Evolutionary conservation across 2,888 invertebrate species (phyloP).

Genomic region (Fissipunctia ypsillon): DNA sequence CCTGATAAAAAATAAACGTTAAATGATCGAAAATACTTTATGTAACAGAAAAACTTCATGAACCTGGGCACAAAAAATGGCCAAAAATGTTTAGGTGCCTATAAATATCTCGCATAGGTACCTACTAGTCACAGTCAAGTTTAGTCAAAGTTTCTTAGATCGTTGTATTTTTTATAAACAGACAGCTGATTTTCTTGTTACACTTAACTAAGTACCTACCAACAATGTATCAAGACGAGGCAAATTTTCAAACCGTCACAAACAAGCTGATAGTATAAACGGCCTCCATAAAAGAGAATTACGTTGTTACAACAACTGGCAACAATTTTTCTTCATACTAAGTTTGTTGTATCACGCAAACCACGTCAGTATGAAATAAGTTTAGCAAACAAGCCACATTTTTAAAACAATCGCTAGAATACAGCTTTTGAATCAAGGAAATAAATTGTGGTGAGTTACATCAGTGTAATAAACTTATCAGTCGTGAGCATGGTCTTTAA

Average conservation of each 20-base stretch:
- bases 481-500: constrained; percentile 20
- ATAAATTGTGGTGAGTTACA: constrained; percentile 42
- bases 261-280: constrained; percentile 75
- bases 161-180: constrained; percentile 31
- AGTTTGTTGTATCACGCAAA: constrained; percentile 76
- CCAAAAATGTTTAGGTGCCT: constrained; percentile 3
- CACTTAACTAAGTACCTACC: constrained; percentile 51
- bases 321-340: constrained; percentile 78
- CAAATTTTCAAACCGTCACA: constrained; percentile 75
- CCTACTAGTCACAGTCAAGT: constrained; percentile 19
- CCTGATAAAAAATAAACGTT: constrained; percentile 8
- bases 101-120: constrained; percentile 1
- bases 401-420: constrained; percentile 41
- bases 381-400: constrained; percentile 52
- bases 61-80: constrained; percentile 13
- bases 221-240: constrained; percentile 70
- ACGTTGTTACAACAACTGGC: constrained; percentile 79
- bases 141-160: constrained; percentile 22
- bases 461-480: constrained; percentile 38
- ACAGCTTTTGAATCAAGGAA: constrained; percentile 44
- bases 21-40: constrained; percentile 14
- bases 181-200: constrained; percentile 55
- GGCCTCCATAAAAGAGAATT: constrained; percentile 79
- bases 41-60: constrained; percentile 8
- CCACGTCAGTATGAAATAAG: constrained; percentile 65